Evolutionary conservation across 2,888 invertebrate species (phyloP), one percentile per base, ranked within the genome.

Genomic region (Spatulosminthurus flaviceps): DNA sequence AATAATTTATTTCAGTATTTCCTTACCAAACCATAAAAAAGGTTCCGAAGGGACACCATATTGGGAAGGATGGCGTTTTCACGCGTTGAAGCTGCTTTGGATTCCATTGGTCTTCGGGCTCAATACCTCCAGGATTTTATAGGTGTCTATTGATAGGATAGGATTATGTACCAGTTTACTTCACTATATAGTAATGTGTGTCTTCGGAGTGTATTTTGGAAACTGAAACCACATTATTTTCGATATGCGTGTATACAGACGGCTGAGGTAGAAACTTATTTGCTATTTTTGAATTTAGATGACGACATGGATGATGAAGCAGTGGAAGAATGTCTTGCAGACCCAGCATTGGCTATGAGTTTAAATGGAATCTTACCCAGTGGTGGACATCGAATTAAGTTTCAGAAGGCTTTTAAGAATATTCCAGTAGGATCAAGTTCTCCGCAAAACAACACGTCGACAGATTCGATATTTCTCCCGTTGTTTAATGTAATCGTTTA

Each of bases 251-350:
- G 9, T 34, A 34, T 9, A 7, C 34, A 34, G 4, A 34, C 9
- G 34, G 9, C 9, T 34, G 41, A 41, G 13, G 41, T 9, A 9
- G 41, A 41, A 41, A 41, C 7, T 24, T 67, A 24, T 24, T 67
- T 26, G 16, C 26, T 24, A 24, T 67, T 67, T 41, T 13, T 41
- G 41, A n/a, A n/a, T 34, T 71, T 71, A 71, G 71, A 71, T 13
- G 21, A 71, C 9, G 71, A 42, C 7, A n/a, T 71, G 1, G 43
- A 41, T 41, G 71, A 71, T n/a, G 41, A 34, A 1, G 7, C 42
- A 21, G 42, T 71, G 1, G 42, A 71, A 11, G 42, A 42, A 21
- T 71, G 71, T n/a, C 1, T 71, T 13, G 11, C 1, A 1, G 43
- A 43, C 19, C 7, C 42, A 19, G 9, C 1, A 2, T 42, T 71